Conservation (phyloP, 2,797 vertebrate genomes). For the Schizopygopsis malacanthus region DNA sequence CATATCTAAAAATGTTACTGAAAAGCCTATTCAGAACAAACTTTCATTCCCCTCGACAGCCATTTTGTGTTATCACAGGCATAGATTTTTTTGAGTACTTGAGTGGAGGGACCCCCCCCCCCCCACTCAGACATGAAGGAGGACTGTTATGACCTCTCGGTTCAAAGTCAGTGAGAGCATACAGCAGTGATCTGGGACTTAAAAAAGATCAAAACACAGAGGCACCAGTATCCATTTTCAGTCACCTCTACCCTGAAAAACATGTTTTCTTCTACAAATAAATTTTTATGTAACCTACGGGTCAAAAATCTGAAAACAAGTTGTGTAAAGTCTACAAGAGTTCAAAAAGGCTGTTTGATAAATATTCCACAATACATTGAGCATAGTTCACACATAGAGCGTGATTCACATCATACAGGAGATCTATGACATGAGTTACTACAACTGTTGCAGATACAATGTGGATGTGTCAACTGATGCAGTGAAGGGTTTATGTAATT, state of each 20-base stretch:
- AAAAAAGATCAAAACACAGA: constrained; percentile 72
- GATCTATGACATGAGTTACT: not conserved
- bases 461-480: not conserved
- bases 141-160: constrained; percentile 64
- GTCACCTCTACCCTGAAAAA: constrained; percentile 57
- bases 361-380: not conserved
- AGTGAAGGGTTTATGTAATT: not conserved
- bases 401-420: not conserved
- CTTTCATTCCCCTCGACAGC: constrained; percentile 53
- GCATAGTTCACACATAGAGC: not conserved
- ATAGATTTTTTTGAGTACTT: constrained; percentile 63
- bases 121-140: constrained; percentile 52
- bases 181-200: constrained; percentile 69
- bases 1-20: constrained; percentile 22
- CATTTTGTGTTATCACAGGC: constrained; percentile 58
- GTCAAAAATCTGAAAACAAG: constrained; percentile 3
- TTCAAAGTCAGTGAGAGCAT: constrained; percentile 62
- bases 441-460: not conserved
- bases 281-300: not conserved
- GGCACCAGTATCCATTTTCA: constrained; percentile 72
- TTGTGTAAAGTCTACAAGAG: constrained; percentile 4
- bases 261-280: constrained; percentile 30
- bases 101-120: constrained; percentile 58
- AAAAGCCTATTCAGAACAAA: constrained; percentile 22
- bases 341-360: not conserved